Conservation (phyloP, 2,113 vertebrate genomes). For the Poeciliopsis turrubarensis region DNA sequence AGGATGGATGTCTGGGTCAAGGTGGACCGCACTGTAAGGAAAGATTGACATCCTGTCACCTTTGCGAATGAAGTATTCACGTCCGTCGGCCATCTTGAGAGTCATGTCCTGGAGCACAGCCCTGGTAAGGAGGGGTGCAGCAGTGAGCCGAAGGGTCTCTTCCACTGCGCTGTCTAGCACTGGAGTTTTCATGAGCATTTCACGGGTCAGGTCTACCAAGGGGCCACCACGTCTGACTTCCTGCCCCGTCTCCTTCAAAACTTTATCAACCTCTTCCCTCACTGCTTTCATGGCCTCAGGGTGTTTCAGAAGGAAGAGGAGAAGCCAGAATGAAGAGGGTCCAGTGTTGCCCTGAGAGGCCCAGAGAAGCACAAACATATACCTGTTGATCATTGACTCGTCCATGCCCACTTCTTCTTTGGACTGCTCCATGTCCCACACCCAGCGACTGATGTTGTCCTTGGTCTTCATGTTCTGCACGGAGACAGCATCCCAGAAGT, state of each 20-base stretch:
- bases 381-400: slow-evolving; percentile 79
- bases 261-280: slow-evolving; percentile 77
- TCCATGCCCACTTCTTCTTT: slow-evolving; percentile 70
- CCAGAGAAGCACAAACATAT: slow-evolving; percentile 92
- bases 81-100: slow-evolving; percentile 78
- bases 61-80: slow-evolving; percentile 76
- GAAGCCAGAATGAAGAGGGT: slow-evolving; percentile 88
- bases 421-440: slow-evolving; percentile 74
- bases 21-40: slow-evolving; percentile 84
- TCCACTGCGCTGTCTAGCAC: slow-evolving; percentile 89
- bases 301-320: slow-evolving; percentile 88
- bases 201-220: slow-evolving; percentile 70
- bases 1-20: slow-evolving; percentile 87
- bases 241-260: slow-evolving; percentile 76
- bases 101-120: slow-evolving; percentile 77
- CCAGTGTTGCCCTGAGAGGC: slow-evolving; percentile 92
- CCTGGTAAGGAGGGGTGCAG: slow-evolving; percentile 82
- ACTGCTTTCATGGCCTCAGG: slow-evolving; percentile 88
- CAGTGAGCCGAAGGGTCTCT: slow-evolving; percentile 86
- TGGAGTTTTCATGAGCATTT: slow-evolving; percentile 81
- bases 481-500: slow-evolving; percentile 84
- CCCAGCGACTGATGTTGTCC: slow-evolving; percentile 87
- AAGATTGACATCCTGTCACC: slow-evolving; percentile 88
- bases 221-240: slow-evolving; percentile 62
- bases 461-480: slow-evolving; percentile 72